Evolutionary conservation across 2,797 vertebrate genomes (phyloP).

Genomic region (Onychomys torridus): DNA sequence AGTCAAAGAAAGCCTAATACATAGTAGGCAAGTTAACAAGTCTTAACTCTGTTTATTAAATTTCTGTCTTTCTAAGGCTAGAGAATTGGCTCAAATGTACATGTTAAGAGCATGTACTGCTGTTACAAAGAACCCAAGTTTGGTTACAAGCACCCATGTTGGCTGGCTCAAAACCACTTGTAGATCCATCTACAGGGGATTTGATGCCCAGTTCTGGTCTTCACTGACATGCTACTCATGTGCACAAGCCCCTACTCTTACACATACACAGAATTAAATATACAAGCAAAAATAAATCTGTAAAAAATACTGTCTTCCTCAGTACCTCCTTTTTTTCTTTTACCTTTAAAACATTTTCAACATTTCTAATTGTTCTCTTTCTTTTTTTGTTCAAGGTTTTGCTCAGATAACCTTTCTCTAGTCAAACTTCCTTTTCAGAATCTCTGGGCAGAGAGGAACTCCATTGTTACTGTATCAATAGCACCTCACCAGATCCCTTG

Average conservation of each 20-base stretch:
- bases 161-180: fast-evolving
- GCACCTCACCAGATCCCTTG: not conserved
- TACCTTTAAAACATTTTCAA: not conserved
- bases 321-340: not conserved
- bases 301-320: not conserved
- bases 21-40: not conserved
- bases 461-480: not conserved
- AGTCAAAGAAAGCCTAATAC: not conserved
- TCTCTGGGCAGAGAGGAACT: not conserved
- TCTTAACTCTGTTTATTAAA: not conserved
- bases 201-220: not conserved
- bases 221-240: not conserved
- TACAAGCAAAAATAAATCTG: not conserved
- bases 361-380: not conserved
- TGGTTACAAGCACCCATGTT: not conserved
- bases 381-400: conserved; percentile 17
- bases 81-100: not conserved
- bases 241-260: not conserved
- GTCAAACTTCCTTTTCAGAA: not conserved
- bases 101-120: not conserved
- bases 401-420: not conserved
- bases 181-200: not conserved
- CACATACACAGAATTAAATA: not conserved
- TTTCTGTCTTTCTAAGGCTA: not conserved
- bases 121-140: not conserved